phyloP scores from a whole-genome alignment of 2,888 invertebrate species.

The Phanerotoma sp. region DNA sequence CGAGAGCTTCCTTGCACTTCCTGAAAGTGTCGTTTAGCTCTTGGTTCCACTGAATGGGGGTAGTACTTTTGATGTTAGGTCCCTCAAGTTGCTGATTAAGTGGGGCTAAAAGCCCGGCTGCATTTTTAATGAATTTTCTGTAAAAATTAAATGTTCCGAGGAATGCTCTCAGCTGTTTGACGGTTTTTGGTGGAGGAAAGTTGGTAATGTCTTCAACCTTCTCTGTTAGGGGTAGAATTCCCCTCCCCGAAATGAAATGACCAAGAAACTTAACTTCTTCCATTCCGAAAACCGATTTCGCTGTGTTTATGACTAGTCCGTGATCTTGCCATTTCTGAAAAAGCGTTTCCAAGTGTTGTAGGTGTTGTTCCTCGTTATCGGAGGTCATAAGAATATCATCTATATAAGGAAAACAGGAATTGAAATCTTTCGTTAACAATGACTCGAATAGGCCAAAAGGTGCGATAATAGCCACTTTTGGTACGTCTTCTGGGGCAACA shows the following conservation, averaged over 20 bases:
- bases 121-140: slow-evolving; percentile 44
- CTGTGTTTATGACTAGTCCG: slow-evolving; percentile 14
- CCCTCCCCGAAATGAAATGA: slow-evolving; percentile 1
- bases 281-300: slow-evolving; percentile 5
- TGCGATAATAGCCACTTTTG: slow-evolving; percentile 13
- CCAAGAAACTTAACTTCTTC: slow-evolving; percentile 9
- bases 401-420: slow-evolving; percentile 16
- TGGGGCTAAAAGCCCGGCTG: slow-evolving; percentile 40
- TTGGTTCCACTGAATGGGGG: slow-evolving; percentile 33
- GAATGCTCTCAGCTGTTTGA: slow-evolving; percentile 42
- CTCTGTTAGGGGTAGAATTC: slow-evolving; percentile 38
- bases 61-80: slow-evolving; percentile 36
- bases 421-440: slow-evolving; percentile 32
- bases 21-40: slow-evolving; percentile 37
- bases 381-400: slow-evolving; percentile 19
- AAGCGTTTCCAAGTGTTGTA: slow-evolving; percentile 6
- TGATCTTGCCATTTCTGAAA: slow-evolving; percentile 8
- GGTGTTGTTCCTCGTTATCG: slow-evolving; percentile 5
- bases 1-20: slow-evolving; percentile 35
- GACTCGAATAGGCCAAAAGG: slow-evolving; percentile 36
- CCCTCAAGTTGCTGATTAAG: slow-evolving; percentile 9
- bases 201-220: slow-evolving; percentile 42
- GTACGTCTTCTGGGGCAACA: slow-evolving; percentile 14
- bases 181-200: slow-evolving; percentile 38
- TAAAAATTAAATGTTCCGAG: slow-evolving; percentile 52